Evolutionary conservation across 2,113 vertebrate genomes (phyloP), one percentile per base, ranked within the genome.

Genomic region (Mus spicilegus): DNA sequence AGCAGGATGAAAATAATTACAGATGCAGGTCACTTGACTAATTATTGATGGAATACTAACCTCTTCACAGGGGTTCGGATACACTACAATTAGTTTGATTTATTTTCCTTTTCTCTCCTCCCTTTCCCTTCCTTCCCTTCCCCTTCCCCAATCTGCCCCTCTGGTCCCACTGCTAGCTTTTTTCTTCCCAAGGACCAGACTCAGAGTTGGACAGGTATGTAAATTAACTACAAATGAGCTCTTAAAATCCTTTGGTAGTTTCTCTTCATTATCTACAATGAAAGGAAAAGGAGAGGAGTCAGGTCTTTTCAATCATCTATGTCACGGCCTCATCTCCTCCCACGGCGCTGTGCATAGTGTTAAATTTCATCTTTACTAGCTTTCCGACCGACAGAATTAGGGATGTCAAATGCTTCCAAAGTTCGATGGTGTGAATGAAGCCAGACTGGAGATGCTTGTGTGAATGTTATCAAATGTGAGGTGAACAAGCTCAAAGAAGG

Each of bases 241-340:
- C 81, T 80, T 65, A 61, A 51, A 58, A 9, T 75, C 10, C 0
- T 42, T 61, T 20, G n/a, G 20, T 84, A 87, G 14, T 87, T 95
- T 90, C 91, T 95, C 82, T 88, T 99, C 39, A 77, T 88, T 73
- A 56, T 76, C 42, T 6, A 20, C 67, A 56, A 84, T 78, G 69
- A 73, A 93, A 73, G 51, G 51, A 33, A 33, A 78, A 65, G 76
- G 67, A 85, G n/a, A 73, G 73, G 28, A 90, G 54, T 76, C 51
- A 33, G 4, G 82, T 30, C 80, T 95, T 90, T 28, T 70, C 73
- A 72, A 65, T 92, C 90, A 72, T 91, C 73, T 51, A 39, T 12
- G 16, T 84, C n/a, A 84, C 3, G 10, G 20, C 33, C 49, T 88
- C 26, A 56, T 33, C 77, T 72, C 36, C 56, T 78, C 24, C 28